Base-by-base conservation (phyloP, 2,113 vertebrate species). In the Cyphomyrus discorhynchus region DNA sequence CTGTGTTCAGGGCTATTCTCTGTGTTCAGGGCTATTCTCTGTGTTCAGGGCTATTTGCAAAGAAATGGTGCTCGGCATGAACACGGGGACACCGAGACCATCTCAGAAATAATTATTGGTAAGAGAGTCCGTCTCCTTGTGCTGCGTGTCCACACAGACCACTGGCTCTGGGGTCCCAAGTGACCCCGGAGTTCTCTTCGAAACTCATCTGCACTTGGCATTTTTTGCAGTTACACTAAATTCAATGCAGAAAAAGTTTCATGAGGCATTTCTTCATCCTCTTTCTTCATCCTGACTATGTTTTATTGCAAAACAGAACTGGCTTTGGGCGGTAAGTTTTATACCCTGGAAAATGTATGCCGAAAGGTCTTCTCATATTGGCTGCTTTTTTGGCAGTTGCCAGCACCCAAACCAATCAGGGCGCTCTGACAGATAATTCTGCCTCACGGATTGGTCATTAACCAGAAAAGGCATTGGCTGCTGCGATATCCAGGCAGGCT, bases 371-470 rank as follows among this genome's bases (percentile, higher is more conserved):
- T 17, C 74, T 77, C 6, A 0, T 80, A 80, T 42, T 80, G 35
- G 74, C n/a, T 50, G 46, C 83, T 47, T 47, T n/a, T 21, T 46
- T n/a, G 82, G 62, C 19, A 19, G 52, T 88, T 35, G 5, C 21
- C 9, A 19, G n/a, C 3, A 13, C 6, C 9, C 24, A 19, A 56
- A 39, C 21, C 17, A 62, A 46, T 80, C 45, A 47, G 27, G 27
- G 19, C n/a, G 83, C 89, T 74, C 66, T 3, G 31, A 91, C 90
- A 47, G 91, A 94, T 94, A 93, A 94, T 92, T 92, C 89, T 86
- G 89, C 91, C 91, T 90, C 93, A 91, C 95, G 94, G 94, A 95
- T 94, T 92, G 92, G 93, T 93, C 93, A 92, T 83, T 90, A 89
- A 90, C 70, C 56, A 82, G 89, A 27, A 70, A 66, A 56, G 52